A percentile compares a stretch with the other conserved stretches of the same genome.
phyloP scores from a whole-genome alignment of 1,140 invertebrate species.

The Amyelois transitella region DNA sequence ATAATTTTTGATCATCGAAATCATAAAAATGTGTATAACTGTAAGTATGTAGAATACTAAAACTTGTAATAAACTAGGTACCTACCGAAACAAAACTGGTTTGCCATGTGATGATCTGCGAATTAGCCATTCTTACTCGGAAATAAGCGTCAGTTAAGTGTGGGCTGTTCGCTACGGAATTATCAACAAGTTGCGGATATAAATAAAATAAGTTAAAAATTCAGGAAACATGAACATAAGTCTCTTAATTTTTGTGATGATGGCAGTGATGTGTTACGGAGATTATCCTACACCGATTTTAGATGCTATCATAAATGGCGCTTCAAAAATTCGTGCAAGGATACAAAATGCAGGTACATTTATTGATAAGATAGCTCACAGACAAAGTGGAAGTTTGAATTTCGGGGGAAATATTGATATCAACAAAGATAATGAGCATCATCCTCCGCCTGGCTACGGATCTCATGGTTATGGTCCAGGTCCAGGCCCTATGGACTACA shows the following conservation, averaged over 20 bases:
- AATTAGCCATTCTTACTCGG: not conserved
- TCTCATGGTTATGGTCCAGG: not conserved
- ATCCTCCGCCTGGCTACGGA: not conserved
- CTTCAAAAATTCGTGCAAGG: constrained; percentile 14
- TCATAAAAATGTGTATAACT: no score
- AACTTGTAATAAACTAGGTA: not conserved
- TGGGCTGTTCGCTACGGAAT: not conserved
- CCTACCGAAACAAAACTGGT: constrained; percentile 18
- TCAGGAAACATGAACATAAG: not conserved
- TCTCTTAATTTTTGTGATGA: constrained; percentile 11
- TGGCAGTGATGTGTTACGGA: constrained; percentile 11
- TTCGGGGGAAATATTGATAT: constrained; percentile 6
- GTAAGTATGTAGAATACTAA: not conserved
- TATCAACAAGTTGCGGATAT: not conserved
- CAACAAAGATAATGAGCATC: not conserved
- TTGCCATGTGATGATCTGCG: constrained; percentile 2
- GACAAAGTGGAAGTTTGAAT: not conserved
- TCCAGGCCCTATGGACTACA: not conserved
- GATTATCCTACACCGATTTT: constrained; percentile 10
- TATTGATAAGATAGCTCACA: not conserved
- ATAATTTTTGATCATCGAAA: no score
- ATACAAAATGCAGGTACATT: constrained; percentile 8
- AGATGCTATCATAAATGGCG: constrained; percentile 12
- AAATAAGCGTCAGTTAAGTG: not conserved
- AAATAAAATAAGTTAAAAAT: not conserved